Base-by-base conservation (phyloP, 2,797 vertebrate species). In the Alfaro cultratus region DNA sequence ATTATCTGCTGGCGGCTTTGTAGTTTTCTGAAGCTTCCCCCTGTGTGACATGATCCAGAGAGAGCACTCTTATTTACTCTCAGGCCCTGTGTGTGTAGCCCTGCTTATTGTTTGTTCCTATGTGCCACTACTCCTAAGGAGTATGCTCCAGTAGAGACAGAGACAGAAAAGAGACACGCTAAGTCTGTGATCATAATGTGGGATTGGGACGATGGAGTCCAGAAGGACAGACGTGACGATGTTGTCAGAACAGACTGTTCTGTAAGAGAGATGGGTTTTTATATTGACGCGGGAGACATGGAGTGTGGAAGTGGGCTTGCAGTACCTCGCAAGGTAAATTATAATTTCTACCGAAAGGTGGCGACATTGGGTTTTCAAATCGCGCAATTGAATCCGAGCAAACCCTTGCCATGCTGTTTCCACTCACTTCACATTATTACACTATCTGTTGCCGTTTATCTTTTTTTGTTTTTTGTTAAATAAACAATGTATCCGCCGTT, bases 321-420 rank as follows among this genome's bases (percentile, higher is more conserved):
- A 29, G 10, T 34, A 71, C 2, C 8, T 43, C 67, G 67, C 46
- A 86, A 89, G 74, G 92, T 93, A 91, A 90, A 76, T 94, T 62
- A 29, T 68, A 0, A 67, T 82, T 94, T 93, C 55, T n/a, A 90
- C 95, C 98, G 96, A 98, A 97, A 97, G 97, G 96, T 97, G 98
- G 97, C 97, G 97, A 97, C 97, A 97, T 99, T 96, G 97, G 95
- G 96, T 97, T 97, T 92, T 78, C 86, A 91, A 95, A 91, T 80
- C 49, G 43, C 80, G 84, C 72, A 71, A 49, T 4, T 77, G 68
- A 83, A 29, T 1, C 62, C 36, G 86, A 85, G 53, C 47, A 55
- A 86, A 84, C 49, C 47, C 47, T 0, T 13, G 78, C 57, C 64
- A n/a, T 31, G 76, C 60, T 79, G 80, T 12, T 55, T 57, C 82